Percentiles rank a stretch among this genome's conserved stretches.
phyloP scores from a whole-genome alignment of 1,140 invertebrate genomes.

The Gerris buenoi region DNA sequence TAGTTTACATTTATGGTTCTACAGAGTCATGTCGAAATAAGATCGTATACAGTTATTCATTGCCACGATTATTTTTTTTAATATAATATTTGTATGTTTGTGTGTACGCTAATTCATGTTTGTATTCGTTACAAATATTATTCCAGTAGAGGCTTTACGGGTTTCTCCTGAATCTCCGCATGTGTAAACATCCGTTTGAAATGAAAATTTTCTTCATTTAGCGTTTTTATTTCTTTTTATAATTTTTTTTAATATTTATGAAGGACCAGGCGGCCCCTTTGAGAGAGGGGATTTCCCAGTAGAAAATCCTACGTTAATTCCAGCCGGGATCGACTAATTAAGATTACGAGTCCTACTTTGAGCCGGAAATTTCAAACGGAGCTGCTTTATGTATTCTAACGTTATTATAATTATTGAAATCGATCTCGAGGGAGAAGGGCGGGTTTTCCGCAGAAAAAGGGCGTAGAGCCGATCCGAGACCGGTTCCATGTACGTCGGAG shows the following conservation, averaged over 20 bases:
- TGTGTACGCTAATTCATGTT: too few species aligned
- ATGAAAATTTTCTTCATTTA: not conserved
- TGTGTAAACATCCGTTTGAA: not conserved
- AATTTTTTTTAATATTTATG: not conserved
- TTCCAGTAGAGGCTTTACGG: not conserved
- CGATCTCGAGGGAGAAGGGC: not conserved
- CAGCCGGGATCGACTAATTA: not conserved
- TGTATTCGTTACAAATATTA: too few species aligned
- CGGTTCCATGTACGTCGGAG: not conserved
- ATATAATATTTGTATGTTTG: too few species aligned
- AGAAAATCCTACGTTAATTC: not conserved
- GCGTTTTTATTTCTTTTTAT: not conserved
- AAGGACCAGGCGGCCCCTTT: not conserved
- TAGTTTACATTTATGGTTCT: too few species aligned
- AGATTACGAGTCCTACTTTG: not conserved
- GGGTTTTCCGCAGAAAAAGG: not conserved
- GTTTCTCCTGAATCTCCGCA: not conserved
- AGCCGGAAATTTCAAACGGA: not conserved
- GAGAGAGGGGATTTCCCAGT: not conserved
- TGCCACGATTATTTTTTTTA: too few species aligned
- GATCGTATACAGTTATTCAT: too few species aligned
- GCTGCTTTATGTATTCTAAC: not conserved
- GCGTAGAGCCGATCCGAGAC: not conserved
- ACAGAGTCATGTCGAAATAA: too few species aligned
- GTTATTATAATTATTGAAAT: not conserved